Evolutionary conservation across 92 coral and sea anemone species (phyloP).

Genomic region (Palythoa grandis): DNA sequence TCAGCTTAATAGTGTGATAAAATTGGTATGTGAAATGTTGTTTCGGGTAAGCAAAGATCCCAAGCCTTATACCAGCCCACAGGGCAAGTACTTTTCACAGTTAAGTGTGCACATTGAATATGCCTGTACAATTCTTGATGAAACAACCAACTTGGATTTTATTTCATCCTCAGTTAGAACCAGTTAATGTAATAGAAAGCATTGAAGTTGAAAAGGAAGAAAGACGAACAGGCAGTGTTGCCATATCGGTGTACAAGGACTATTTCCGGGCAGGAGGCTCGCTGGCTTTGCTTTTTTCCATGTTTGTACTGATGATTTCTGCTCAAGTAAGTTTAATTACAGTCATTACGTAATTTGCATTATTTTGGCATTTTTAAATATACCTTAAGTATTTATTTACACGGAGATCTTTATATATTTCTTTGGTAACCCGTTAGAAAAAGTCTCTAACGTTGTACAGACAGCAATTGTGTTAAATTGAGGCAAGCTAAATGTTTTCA

Average conservation of each 20-base stretch:
- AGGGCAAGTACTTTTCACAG: no score
- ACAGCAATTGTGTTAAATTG: no score
- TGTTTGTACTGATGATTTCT: constrained; percentile 45
- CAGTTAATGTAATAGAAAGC: constrained; percentile 4
- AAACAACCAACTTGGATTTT: not conserved
- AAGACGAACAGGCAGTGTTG: constrained; percentile 77
- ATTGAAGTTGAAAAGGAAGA: constrained; percentile 57
- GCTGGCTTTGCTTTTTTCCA: constrained; percentile 1
- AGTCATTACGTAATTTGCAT: not conserved
- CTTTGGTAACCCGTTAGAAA: no score
- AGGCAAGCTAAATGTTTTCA: no score
- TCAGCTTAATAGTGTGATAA: no score
- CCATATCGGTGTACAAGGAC: constrained; percentile 72
- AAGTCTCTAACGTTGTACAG: no score
- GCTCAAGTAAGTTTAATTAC: constrained; percentile 51
- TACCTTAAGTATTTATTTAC: no score
- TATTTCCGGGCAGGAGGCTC: constrained; percentile 82
- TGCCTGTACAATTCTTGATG: not conserved
- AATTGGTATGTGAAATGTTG: no score
- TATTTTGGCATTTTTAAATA: not conserved
- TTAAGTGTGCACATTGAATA: not conserved
- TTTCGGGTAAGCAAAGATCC: no score
- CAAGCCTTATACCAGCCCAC: no score
- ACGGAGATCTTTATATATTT: no score
- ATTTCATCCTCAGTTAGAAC: not conserved